These are phyloP conservation scores for Globodera ellingtonae DNA, from an alignment of 1,140 invertebrate genomes.

Conservation along the genomic window DNA sequence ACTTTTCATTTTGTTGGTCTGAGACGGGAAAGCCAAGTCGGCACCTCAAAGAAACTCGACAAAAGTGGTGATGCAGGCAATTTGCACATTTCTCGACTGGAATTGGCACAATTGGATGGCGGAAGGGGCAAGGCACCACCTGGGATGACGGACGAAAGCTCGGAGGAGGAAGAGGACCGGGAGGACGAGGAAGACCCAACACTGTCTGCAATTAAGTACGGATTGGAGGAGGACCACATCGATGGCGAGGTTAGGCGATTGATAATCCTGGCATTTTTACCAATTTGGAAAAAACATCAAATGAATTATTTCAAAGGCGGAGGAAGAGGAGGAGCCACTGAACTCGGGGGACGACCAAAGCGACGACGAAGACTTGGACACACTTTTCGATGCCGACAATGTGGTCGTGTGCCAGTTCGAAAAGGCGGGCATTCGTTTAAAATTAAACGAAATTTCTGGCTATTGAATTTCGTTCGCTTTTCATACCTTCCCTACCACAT, in stretches of 20 bases:
- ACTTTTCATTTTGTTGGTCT: too few species aligned
- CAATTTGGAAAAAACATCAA: slow-evolving; percentile 1
- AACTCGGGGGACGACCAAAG: slow-evolving; percentile 92
- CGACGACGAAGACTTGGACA: slow-evolving; percentile 90
- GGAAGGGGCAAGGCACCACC: slow-evolving; percentile 38
- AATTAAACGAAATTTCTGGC: too few species aligned
- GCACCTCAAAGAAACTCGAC: neutral
- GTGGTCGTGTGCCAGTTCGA: slow-evolving; percentile 99
- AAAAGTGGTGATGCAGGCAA: neutral
- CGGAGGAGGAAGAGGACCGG: slow-evolving; percentile 46
- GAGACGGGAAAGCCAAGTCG: neutral
- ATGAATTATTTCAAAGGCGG: slow-evolving; percentile 20
- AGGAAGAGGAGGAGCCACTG: slow-evolving; percentile 77
- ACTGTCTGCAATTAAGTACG: neutral
- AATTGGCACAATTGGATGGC: slow-evolving; percentile 52
- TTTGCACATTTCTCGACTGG: neutral
- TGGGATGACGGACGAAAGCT: slow-evolving; percentile 56
- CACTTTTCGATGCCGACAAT: slow-evolving; percentile 95
- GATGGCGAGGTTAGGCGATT: slow-evolving; percentile 13
- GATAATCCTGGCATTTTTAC: too few species aligned
- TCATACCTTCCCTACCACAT: too few species aligned
- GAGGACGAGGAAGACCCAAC: slow-evolving; percentile 33
- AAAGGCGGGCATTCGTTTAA: slow-evolving; percentile 77
- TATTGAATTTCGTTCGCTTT: too few species aligned
- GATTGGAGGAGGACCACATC: slow-evolving; percentile 33